Evolutionary conservation across 2,888 invertebrate genomes (phyloP), one percentile per base, ranked within the genome.

Genomic region (Cremastinae sp.): DNA sequence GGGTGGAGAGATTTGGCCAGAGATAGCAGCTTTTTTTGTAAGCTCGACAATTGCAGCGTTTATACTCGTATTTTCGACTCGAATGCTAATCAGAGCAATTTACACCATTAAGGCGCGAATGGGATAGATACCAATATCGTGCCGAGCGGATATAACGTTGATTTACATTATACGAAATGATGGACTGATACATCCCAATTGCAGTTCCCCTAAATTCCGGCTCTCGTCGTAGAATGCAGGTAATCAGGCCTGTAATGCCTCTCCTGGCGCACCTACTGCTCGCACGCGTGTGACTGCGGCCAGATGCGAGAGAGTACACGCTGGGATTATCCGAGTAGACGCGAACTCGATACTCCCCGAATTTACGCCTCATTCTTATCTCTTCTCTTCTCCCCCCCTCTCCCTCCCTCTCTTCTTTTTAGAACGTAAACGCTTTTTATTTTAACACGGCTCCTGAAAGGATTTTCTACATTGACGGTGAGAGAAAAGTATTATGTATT

Each of bases 171-270:
- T 49, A 56, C 76, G 76, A n/a, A n/a, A 70, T 77, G 74, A 77
- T 77, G 56, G 61, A 53, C 38, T 51, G 16, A 47, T 56, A 64
- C 34, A 36, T 43, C 41, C 45, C 43, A 20, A 34, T 36, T 51
- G 51, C 61, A 54, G 18, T 20, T 61, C 53, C 9, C 56, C 47
- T 47, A 73, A 54, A 66, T 77, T 73, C 61, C 56, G 65, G 38
- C 41, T 77, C 69, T 65, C 73, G 20, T 53, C 16, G 20, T 43
- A 53, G 65, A 70, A 65, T 54, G 76, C 65, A 45, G 45, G 74
- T 77, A 77, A 77, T 77, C 72, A 75, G 65, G 74, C 76, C 65
- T 77, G 76, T 77, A 77, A 75, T 78, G 65, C 72, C 68, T 72
- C 72, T 49, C 16, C 36, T 14, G 64, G 28, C 28, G 36, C 53